phyloP scores from a whole-genome alignment of 1,140 invertebrate genomes.

The Brachystomella parvula region DNA sequence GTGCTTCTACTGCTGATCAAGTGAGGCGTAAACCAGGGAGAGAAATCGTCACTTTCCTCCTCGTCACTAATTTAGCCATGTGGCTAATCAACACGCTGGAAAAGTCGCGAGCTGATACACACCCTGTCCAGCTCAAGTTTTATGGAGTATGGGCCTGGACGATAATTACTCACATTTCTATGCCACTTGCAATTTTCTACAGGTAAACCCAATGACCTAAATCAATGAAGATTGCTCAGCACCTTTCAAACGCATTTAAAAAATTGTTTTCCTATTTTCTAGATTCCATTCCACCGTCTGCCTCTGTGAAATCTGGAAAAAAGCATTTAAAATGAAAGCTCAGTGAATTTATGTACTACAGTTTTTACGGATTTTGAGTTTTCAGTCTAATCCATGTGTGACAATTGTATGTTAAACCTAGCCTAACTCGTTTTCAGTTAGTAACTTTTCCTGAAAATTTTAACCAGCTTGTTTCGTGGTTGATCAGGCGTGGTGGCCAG shows the following conservation, averaged over 20 bases:
- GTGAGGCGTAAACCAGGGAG: constrained; percentile 65
- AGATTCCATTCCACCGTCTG: constrained; percentile 33
- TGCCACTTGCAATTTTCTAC: constrained; percentile 56
- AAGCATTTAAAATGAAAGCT: constrained; percentile 26
- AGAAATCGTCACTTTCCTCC: constrained; percentile 72
- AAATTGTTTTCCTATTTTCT: constrained; percentile 52
- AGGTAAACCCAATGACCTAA: constrained; percentile 31
- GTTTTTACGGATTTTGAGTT: no score
- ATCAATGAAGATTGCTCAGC: constrained; percentile 30
- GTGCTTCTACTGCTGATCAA: constrained; percentile 52
- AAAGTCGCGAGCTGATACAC: constrained; percentile 69
- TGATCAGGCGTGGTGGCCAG: no score
- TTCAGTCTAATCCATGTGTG: no score
- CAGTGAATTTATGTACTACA: not conserved
- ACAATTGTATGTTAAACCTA: no score
- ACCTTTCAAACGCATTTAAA: constrained; percentile 19
- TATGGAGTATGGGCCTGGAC: constrained; percentile 57
- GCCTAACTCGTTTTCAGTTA: no score
- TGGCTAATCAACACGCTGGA: constrained; percentile 79
- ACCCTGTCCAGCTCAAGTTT: constrained; percentile 66
- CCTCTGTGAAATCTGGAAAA: constrained; percentile 35
- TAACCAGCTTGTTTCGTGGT: no score
- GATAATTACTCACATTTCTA: constrained; percentile 51
- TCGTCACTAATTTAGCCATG: constrained; percentile 75
- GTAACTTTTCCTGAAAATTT: no score